Percentiles rank a stretch among this genome's conserved stretches.
Evolutionary conservation across 2,888 invertebrate species (phyloP).

Genomic region (Thereva unica): DNA sequence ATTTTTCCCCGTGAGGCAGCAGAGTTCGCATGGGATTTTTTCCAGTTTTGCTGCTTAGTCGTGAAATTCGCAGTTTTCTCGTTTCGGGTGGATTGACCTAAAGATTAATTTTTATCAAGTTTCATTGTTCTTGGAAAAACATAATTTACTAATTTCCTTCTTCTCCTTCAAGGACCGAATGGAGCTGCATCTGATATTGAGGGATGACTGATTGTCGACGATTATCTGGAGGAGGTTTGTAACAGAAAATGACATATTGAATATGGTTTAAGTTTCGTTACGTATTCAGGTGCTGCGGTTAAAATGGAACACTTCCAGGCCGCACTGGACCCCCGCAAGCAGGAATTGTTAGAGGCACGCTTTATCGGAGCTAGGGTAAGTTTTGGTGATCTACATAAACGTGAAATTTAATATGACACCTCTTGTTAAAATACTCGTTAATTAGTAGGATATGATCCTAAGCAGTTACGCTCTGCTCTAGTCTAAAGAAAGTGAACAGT

Average conservation of each 20-base stretch:
- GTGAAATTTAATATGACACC: not conserved
- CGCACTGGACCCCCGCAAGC: conserved; percentile 97
- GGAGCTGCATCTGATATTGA: conserved; percentile 52
- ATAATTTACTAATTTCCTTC: not conserved
- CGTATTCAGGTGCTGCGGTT: conserved; percentile 76
- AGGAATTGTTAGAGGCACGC: conserved; percentile 97
- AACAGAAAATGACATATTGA: not conserved
- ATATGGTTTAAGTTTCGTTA: not conserved
- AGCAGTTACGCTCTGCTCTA: too few species aligned
- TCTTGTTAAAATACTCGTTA: not conserved
- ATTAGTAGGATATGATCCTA: too few species aligned
- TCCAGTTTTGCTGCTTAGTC: too few species aligned
- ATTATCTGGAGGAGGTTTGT: conserved; percentile 70
- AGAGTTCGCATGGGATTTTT: too few species aligned
- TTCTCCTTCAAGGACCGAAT: conserved; percentile 42
- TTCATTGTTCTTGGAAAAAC: not conserved
- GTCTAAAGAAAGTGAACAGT: too few species aligned
- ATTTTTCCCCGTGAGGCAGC: too few species aligned
- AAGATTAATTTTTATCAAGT: not conserved
- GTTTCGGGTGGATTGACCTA: too few species aligned
- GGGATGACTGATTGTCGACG: conserved; percentile 71
- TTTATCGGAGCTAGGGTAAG: conserved; percentile 95
- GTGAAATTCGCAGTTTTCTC: too few species aligned
- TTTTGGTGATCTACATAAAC: not conserved
- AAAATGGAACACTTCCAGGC: conserved; percentile 97